Percentiles rank a stretch among this genome's conserved stretches.
Conservation (phyloP, 2,888 invertebrate species). For the Andrena camellia region DNA sequence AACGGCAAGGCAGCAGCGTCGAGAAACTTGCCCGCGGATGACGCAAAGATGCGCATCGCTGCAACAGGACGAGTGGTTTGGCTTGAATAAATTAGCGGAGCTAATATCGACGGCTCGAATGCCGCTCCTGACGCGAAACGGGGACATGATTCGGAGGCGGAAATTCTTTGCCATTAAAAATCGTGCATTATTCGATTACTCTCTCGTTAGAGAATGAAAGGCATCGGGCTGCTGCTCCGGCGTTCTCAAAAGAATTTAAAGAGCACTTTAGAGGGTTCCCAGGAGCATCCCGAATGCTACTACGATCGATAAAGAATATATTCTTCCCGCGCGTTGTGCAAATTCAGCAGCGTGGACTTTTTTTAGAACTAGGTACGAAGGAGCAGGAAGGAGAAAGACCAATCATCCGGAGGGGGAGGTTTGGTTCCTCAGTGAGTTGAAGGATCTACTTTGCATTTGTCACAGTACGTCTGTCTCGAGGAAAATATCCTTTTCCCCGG, state of each 20-base stretch:
- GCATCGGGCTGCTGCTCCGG: conserved; percentile 37
- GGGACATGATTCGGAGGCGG: not conserved
- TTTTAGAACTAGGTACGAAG: conserved; percentile 22
- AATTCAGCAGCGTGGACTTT: conserved; percentile 53
- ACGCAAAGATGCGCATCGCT: too few species aligned
- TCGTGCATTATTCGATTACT: conserved; percentile 28
- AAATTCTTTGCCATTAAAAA: conserved; percentile 7
- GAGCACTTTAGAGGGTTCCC: conserved; percentile 44
- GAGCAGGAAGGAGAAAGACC: not conserved
- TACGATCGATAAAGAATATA: conserved; percentile 54
- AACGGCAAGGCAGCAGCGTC: not conserved
- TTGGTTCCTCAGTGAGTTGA: not conserved
- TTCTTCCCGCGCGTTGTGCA: conserved; percentile 43
- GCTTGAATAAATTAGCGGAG: not conserved
- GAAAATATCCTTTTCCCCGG: not conserved
- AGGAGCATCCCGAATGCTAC: conserved; percentile 33
- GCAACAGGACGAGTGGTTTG: not conserved
- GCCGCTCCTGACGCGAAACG: not conserved
- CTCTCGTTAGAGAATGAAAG: conserved; percentile 33
- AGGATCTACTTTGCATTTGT: not conserved
- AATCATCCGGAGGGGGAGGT: not conserved
- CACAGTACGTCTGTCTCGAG: not conserved
- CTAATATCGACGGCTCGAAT: not conserved
- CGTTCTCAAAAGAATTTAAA: conserved; percentile 50
- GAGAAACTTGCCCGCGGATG: too few species aligned